phyloP scores from a whole-genome alignment of 2,797 vertebrate species.

The Triplophysa bombifrons region DNA sequence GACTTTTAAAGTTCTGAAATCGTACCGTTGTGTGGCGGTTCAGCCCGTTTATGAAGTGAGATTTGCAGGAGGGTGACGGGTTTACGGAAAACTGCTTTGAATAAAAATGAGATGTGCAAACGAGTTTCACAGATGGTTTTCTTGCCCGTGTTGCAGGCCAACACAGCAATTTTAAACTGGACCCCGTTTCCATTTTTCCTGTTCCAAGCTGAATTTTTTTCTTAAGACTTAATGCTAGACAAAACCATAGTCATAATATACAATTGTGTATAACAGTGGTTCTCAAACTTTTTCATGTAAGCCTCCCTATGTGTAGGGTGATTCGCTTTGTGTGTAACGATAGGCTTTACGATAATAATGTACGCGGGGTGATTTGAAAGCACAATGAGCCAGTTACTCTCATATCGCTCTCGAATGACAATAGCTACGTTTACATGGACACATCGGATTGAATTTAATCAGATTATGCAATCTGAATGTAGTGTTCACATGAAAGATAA shows the following conservation, averaged over 20 bases:
- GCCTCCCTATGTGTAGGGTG: too few relatives aligned
- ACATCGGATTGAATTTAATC: too few relatives aligned
- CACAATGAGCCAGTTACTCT: too few relatives aligned
- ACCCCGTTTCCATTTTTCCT: not conserved
- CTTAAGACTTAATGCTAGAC: constrained; percentile 5
- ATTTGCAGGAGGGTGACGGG: not conserved
- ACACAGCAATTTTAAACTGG: not conserved
- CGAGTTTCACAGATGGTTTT: constrained; percentile 24
- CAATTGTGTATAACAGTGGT: too few relatives aligned
- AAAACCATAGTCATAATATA: not conserved
- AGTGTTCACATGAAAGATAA: too few relatives aligned
- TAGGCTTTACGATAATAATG: too few relatives aligned
- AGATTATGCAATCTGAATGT: too few relatives aligned
- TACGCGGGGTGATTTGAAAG: too few relatives aligned
- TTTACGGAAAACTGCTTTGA: constrained; percentile 10
- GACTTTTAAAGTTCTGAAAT: not conserved
- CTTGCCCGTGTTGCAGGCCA: not conserved
- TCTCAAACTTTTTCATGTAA: too few relatives aligned
- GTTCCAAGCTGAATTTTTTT: not conserved
- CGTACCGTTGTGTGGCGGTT: constrained; percentile 13
- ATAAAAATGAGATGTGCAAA: not conserved
- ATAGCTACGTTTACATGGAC: too few relatives aligned
- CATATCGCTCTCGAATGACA: too few relatives aligned
- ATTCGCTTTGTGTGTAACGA: too few relatives aligned
- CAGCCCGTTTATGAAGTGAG: constrained; percentile 38